Evolutionary conservation across 2,888 invertebrate species (phyloP).

Genomic region (Platycnemis pennipes): DNA sequence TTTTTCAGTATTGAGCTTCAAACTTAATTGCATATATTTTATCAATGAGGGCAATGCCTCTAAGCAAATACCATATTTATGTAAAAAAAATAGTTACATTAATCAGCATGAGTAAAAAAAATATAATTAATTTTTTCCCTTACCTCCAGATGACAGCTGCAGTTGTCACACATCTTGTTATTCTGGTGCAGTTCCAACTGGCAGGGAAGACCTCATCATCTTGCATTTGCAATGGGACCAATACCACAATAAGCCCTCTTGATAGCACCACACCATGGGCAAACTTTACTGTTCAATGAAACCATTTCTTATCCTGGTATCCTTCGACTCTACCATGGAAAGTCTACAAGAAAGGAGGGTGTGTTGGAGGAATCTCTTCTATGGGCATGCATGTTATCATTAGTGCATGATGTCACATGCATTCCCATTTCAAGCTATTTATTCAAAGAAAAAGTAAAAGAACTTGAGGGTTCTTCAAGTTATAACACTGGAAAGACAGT

Average conservation of each 20-base stretch:
- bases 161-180: neutral
- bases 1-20: too few relatives aligned
- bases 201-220: neutral
- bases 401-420: neutral
- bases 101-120: too few relatives aligned
- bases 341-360: neutral
- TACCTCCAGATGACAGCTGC: neutral
- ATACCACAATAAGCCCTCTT: neutral
- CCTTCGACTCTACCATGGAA: neutral
- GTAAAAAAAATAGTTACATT: too few relatives aligned
- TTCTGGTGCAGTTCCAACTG: constrained; percentile 9
- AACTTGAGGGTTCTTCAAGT: too few relatives aligned
- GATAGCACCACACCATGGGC: neutral
- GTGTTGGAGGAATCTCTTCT: neutral
- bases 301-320: neutral
- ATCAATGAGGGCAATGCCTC: too few relatives aligned
- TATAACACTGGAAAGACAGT: too few relatives aligned
- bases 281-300: neutral
- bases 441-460: neutral
- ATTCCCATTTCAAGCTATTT: neutral
- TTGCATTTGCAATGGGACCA: neutral
- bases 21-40: too few relatives aligned
- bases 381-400: neutral
- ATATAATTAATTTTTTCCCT: neutral
- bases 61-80: too few relatives aligned